Base-by-base conservation (phyloP, 2,797 vertebrate species). In the Cuculus canorus region DNA sequence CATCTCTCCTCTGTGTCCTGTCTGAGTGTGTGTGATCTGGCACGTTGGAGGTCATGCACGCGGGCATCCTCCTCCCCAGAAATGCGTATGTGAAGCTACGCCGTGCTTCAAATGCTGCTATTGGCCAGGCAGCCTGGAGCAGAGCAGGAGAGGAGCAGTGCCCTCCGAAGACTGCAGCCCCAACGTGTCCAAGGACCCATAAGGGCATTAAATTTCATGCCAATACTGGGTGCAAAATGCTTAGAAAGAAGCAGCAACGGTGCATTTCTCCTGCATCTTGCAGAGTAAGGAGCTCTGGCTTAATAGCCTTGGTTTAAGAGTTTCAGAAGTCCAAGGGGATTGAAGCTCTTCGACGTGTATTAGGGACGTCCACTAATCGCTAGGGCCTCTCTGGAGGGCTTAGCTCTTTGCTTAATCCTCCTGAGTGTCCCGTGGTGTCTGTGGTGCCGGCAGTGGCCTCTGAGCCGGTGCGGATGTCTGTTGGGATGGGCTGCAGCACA, bases 31-130 rank as follows among this genome's bases (percentile, higher is more conserved):
- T 3, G 41, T 2, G 5, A 5, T 1, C 5, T 1, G 64, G 18
- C 1, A 14, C 4, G 30, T 2, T 3, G 56, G 43, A 35, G 48
- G 21, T 5, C 4, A 64, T 11, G 6, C 1, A 0, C 0, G 2
- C 1, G 65, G 48, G 32, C 35, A 2, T 12, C 25, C 43, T 43
- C 30, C 30, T 18, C 0, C 4, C 30, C 1, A 7, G 2, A 4
- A 8, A n/a, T 2, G 4, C 1, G 2, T 0, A 3, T 2, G 48
- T 1, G 77, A 7, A 18, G 48, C 53, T 32, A 5, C 9, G 37
- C 2, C 0, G 6, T 2, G 75, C 3, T 63, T 2, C 2, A n/a
- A 66, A 28, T 0, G 1, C 66, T 48, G 56, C 78, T 13, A 27
- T 18, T 15, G 23, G 64, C 75, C 47, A 6, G 45, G 45, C 30